Percentiles rank a stretch among this genome's conserved stretches.
Evolutionary conservation across 2,113 vertebrate genomes (phyloP).

Genomic region (Hydrolagus affinis): DNA sequence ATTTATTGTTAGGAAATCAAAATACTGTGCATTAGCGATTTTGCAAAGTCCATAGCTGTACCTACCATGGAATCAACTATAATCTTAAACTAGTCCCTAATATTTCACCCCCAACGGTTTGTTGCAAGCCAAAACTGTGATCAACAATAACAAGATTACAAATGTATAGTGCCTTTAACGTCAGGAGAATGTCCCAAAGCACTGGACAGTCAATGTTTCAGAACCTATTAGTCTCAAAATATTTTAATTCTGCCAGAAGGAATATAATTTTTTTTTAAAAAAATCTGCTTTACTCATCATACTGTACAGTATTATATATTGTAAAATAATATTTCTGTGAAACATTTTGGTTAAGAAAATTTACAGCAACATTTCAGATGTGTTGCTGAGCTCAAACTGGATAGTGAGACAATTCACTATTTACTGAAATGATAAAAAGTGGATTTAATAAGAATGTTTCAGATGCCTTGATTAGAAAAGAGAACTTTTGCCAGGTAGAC

Average conservation of each 20-base stretch:
- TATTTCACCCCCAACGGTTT: too few relatives aligned
- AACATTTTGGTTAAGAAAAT: neutral
- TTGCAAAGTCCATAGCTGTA: too few relatives aligned
- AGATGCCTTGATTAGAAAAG: neutral
- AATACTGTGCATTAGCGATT: too few relatives aligned
- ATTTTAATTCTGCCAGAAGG: neutral
- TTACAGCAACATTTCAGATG: neutral
- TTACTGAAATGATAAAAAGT: neutral
- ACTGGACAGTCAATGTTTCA: too few relatives aligned
- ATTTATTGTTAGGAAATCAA: too few relatives aligned
- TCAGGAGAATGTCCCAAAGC: neutral
- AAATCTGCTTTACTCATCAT: neutral
- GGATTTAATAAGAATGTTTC: neutral
- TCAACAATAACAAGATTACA: too few relatives aligned
- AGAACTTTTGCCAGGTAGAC: neutral
- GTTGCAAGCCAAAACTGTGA: too few relatives aligned
- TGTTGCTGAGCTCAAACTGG: neutral
- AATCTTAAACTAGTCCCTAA: too few relatives aligned
- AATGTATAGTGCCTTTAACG: neutral
- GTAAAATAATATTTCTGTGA: neutral
- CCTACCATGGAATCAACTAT: too few relatives aligned
- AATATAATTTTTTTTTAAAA: neutral
- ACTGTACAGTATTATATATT: neutral
- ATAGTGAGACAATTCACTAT: neutral
- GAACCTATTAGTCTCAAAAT: neutral